Base-by-base conservation (phyloP, 2,797 vertebrate genomes). In the Squalus acanthias region DNA sequence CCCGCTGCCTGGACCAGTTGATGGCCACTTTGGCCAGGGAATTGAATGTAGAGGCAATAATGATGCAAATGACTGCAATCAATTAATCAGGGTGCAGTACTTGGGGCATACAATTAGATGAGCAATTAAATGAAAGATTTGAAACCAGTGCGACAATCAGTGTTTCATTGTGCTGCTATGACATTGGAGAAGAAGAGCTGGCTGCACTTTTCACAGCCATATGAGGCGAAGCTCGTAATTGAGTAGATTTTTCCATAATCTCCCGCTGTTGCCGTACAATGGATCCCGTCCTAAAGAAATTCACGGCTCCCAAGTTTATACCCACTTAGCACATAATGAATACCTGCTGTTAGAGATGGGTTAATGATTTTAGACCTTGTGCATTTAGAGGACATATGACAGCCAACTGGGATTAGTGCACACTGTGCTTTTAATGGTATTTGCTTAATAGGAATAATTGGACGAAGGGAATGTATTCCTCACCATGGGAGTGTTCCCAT, bases 371-470 rank as follows among this genome's bases (percentile, higher is more conserved):
- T 60, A 57, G 94, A 74, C 72, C 29, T 76, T 57, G 94, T 17
- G 94, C 70, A 74, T n/a, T 95, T 53, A 53, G 26, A 76, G 69
- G 94, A 57, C 94, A 95, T 33, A 33, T n/a, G 26, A n/a, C 29
- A 57, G 46, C 70, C 94, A 76, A 60, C n/a, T 76, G 72, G 94
- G 70, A 95, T 53, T 57, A 76, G 94, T n/a, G 72, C 50, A 60
- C 29, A 76, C 50, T 76, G 94, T 76, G 94, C 50, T 95, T 60
- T 76, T 95, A 95, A 95, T 74, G 29, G 50, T 76, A 24, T 95
- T 74, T 95, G 94, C 50, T 76, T 95, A 95, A 95, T 76, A 95
- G 70, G 70, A 95, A 76, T 26, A 95, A 72, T 95, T 95, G 70
- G 94, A 95, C 50, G 24, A 95, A 76, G 94, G 70, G 94, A 95